Evolutionary conservation across 1,140 invertebrate genomes (phyloP).

Genomic region (Eumeta japonica): DNA sequence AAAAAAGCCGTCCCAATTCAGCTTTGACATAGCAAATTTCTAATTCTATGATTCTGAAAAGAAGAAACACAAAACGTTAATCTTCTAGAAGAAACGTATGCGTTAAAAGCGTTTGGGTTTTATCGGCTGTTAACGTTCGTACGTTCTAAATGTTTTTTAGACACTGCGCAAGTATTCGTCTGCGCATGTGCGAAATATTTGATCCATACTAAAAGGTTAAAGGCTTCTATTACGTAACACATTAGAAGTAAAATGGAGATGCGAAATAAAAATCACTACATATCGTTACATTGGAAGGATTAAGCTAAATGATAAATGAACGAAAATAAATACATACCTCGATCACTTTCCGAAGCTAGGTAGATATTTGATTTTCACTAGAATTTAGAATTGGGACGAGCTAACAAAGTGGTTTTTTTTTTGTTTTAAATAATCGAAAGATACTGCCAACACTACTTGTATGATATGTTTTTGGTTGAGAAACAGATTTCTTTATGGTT

Average conservation of each 20-base stretch:
- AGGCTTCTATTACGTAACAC: background rate
- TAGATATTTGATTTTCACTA: no score
- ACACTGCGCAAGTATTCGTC: background rate
- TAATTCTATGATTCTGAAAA: slow-evolving; percentile 45
- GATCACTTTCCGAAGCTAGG: no score
- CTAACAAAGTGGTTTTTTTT: no score
- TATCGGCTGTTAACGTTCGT: slow-evolving; percentile 6
- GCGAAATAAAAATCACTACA: no score
- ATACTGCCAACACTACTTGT: slow-evolving; percentile 45
- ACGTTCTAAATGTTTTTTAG: slow-evolving; percentile 5
- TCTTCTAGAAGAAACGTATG: no score
- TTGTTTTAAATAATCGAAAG: no score
- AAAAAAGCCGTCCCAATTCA: slow-evolving; percentile 52
- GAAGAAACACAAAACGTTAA: slow-evolving; percentile 34
- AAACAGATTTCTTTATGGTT: slow-evolving; percentile 42
- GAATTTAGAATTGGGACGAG: no score
- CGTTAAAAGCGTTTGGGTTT: no score
- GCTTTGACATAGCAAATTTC: slow-evolving; percentile 47
- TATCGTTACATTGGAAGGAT: no score
- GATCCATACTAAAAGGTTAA: slow-evolving; percentile 10
- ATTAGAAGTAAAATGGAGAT: no score
- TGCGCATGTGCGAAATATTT: slow-evolving; percentile 9
- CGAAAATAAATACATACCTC: no score
- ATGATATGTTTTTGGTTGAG: slow-evolving; percentile 49
- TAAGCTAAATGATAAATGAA: no score